Conservation (phyloP, 1,140 invertebrate genomes). For the Nomia melanderi region DNA sequence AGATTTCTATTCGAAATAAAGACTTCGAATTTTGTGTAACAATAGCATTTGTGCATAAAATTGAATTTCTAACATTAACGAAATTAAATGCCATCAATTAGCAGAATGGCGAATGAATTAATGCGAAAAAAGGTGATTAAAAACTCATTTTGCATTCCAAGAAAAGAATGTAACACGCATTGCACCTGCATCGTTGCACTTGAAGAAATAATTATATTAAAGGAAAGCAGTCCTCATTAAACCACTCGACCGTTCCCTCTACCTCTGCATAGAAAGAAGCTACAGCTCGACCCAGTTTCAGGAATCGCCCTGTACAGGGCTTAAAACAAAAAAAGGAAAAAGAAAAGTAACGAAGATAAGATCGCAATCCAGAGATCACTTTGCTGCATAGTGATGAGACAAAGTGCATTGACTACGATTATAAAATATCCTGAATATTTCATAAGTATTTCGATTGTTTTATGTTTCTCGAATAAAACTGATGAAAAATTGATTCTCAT, state of each 20-base stretch:
- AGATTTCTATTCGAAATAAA: too few relatives aligned
- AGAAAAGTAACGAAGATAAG: too few relatives aligned
- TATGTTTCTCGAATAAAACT: too few relatives aligned
- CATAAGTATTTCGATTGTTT: too few relatives aligned
- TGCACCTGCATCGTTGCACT: background rate
- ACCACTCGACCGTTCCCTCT: background rate
- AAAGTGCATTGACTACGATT: too few relatives aligned
- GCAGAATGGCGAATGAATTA: background rate
- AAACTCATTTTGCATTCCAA: background rate
- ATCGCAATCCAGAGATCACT: background rate
- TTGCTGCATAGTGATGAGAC: background rate
- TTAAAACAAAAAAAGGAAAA: background rate
- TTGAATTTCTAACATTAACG: too few relatives aligned
- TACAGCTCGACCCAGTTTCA: background rate
- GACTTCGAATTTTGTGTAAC: too few relatives aligned
- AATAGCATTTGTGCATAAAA: too few relatives aligned
- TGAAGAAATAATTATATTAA: background rate
- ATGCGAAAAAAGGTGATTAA: background rate
- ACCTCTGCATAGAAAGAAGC: background rate
- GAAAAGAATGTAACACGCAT: background rate
- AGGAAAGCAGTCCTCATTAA: background rate
- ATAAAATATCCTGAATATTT: too few relatives aligned
- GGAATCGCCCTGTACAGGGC: background rate
- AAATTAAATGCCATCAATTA: background rate
- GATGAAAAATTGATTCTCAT: too few relatives aligned